Evolutionary conservation across 2,888 invertebrate genomes (phyloP), one percentile per base, ranked within the genome.

Genomic region (Eristalis tenax): DNA sequence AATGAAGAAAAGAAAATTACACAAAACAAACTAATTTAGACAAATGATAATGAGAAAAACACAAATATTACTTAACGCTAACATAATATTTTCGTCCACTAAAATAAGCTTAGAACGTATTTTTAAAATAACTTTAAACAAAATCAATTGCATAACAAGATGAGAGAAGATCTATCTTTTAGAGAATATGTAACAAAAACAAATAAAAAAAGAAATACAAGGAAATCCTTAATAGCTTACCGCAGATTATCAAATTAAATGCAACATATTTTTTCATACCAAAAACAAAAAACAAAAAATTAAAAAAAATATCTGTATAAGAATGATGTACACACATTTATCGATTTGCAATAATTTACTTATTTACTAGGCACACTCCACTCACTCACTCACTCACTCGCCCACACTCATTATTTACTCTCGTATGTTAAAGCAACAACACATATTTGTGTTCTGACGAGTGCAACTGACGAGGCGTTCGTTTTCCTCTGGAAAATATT

Each of bases 81-180:
- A 88, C 80, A 88, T 83, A 77, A 88, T 84, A 88, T 88, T 88
- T 88, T 84, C 88, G 87, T 87, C 87, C 87, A 87, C 83, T 87
- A 87, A 87, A 83, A 76, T 87, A 87, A 87, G 87, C 87, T 87
- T 87, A 87, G 83, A 87, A 87, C 68, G 79, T 83, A 87, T 76
- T 87, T 79, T 80, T 73, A 83, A 80, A 79, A 76, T 57, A 83
- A 83, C 61, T 71, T 57, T 32, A 66, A 75, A 75, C 22, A 35
- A 68, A 76, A 64, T 35, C 64, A 73, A 23, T 40, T 32, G 61
- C 63, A 77, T 68, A 83, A 78, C 22, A 78, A 74, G 28, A 71
- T 50, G 5, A 18, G 28, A 43, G 35, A 22, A 64, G 75, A 40
- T 76, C 32, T 73, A 75, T 87, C 86, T 83, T 87, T 79, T 78